Percentiles rank a stretch among this genome's conserved stretches.
Evolutionary conservation across 2,113 vertebrate genomes (phyloP).

Genomic region (Neogobius melanostomus): DNA sequence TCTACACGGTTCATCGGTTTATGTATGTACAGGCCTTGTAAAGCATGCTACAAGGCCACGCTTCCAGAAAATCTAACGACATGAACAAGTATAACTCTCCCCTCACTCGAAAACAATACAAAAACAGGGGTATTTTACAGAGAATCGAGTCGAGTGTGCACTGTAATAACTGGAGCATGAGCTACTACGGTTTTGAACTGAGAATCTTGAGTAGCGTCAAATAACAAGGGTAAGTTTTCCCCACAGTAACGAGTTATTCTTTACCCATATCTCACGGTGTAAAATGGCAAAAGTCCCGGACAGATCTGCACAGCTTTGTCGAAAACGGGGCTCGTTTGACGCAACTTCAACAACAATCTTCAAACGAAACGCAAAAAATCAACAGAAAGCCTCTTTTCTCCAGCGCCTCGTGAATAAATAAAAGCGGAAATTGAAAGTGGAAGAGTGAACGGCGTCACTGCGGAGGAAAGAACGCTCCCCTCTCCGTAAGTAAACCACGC

Average conservation of each 20-base stretch:
- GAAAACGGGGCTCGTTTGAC: too few relatives aligned
- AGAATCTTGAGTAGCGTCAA: constrained; percentile 13
- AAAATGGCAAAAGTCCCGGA: too few relatives aligned
- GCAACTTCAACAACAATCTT: too few relatives aligned
- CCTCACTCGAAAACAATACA: constrained; percentile 37
- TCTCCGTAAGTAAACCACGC: too few relatives aligned
- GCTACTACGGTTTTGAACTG: constrained; percentile 2
- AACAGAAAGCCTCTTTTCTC: too few relatives aligned
- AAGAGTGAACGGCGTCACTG: too few relatives aligned
- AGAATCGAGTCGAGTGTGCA: constrained; percentile 19
- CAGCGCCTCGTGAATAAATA: too few relatives aligned
- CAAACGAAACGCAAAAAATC: too few relatives aligned
- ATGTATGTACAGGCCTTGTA: not conserved
- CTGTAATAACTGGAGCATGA: constrained; percentile 1
- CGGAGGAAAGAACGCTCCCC: too few relatives aligned
- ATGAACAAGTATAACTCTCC: constrained; percentile 22
- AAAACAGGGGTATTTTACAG: constrained; percentile 14
- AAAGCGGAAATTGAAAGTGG: too few relatives aligned
- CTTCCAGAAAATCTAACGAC: constrained; percentile 55
- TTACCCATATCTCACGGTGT: too few relatives aligned
- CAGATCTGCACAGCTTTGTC: too few relatives aligned
- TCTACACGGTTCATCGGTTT: not conserved
- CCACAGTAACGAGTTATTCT: not conserved
- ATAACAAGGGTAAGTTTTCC: constrained; percentile 16
- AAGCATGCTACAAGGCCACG: not conserved